Percentiles rank a stretch among this genome's conserved stretches.
Conservation (phyloP, 2,113 vertebrate genomes). For the Uria aalge region DNA sequence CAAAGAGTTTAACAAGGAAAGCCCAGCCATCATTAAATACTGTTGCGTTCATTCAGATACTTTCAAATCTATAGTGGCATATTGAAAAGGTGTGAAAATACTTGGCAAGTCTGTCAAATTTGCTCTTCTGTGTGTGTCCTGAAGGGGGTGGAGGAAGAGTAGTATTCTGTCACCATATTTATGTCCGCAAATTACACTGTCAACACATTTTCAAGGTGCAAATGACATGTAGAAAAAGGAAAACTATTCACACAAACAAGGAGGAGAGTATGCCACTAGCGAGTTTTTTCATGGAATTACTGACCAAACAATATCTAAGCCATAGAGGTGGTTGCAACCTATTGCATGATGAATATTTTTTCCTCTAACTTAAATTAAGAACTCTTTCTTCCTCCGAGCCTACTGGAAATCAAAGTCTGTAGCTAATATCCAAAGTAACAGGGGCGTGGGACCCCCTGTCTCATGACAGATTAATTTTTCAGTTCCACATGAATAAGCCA, state of each 20-base stretch:
- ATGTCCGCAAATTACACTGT: not conserved
- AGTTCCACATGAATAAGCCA: not conserved
- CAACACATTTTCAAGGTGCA: not conserved
- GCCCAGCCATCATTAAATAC: not conserved
- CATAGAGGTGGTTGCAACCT: not conserved
- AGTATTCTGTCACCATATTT: not conserved
- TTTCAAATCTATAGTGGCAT: not conserved
- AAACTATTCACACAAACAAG: not conserved
- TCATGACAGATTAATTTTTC: not conserved
- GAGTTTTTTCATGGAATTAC: not conserved
- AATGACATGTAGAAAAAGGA: not conserved
- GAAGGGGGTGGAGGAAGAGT: not conserved
- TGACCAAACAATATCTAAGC: not conserved
- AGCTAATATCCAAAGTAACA: not conserved
- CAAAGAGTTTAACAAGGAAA: not conserved
- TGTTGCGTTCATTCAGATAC: not conserved
- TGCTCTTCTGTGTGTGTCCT: not conserved
- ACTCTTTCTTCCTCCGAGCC: not conserved
- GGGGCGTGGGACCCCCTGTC: accelerated
- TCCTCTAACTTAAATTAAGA: not conserved
- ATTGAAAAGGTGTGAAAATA: not conserved
- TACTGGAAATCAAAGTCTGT: not conserved
- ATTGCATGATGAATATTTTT: not conserved
- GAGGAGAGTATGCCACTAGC: not conserved
- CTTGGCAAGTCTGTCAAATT: not conserved